A percentile compares a stretch with the other conserved stretches of the same genome.
phyloP scores from a whole-genome alignment of 2,888 invertebrate genomes.

The Arrhopalites spinosus region DNA sequence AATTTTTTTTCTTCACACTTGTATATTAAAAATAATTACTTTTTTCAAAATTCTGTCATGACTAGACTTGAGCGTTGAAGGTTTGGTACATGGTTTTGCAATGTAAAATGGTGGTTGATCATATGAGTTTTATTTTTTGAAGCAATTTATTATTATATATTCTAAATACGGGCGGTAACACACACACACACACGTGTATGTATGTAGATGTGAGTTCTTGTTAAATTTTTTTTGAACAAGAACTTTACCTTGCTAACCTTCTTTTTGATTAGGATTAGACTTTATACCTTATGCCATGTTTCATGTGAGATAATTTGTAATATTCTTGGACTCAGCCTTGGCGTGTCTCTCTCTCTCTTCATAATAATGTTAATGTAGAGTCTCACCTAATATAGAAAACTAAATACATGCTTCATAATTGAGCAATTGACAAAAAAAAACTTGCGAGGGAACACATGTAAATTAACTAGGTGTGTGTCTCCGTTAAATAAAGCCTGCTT shows the following conservation, averaged over 20 bases:
- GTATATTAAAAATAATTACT: too few relatives aligned
- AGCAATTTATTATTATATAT: too few relatives aligned
- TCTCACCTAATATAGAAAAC: conserved; percentile 22
- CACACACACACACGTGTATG: too few relatives aligned
- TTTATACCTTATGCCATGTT: background rate
- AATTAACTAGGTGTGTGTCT: conserved; percentile 13
- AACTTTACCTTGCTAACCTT: background rate
- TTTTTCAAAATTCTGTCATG: too few relatives aligned
- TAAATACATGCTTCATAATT: conserved; percentile 13
- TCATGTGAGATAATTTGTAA: background rate
- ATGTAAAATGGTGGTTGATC: too few relatives aligned
- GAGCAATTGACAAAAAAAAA: conserved; percentile 18
- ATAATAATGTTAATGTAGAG: background rate
- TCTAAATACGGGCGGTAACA: too few relatives aligned
- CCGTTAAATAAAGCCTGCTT: conserved; percentile 15
- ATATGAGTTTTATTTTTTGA: too few relatives aligned
- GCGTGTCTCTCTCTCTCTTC: background rate
- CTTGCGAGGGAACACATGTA: conserved; percentile 7
- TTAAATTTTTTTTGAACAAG: too few relatives aligned
- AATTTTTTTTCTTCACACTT: too few relatives aligned
- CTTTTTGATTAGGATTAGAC: background rate
- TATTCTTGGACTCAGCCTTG: background rate
- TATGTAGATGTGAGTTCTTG: too few relatives aligned
- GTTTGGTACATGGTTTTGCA: too few relatives aligned
- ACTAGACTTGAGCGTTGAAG: too few relatives aligned